phyloP scores from a whole-genome alignment of 1,140 invertebrate genomes.

The Drosophila ananassae region DNA sequence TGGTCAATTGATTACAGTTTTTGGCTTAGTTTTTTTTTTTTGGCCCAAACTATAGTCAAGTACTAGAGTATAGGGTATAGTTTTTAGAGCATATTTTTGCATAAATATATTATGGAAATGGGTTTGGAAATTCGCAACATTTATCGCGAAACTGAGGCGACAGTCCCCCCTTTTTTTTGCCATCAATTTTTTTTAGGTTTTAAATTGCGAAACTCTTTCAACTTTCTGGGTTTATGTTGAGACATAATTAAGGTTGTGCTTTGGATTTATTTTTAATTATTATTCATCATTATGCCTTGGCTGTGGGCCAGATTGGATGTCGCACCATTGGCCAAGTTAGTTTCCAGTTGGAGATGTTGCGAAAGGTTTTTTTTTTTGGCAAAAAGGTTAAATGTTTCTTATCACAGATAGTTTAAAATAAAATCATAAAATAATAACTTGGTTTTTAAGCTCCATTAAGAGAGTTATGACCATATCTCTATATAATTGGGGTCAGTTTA shows the following conservation, averaged over 20 bases:
- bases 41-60: not conserved
- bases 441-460: too few species aligned
- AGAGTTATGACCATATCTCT: too few species aligned
- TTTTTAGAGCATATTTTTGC: too few species aligned
- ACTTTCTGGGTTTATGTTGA: conserved; percentile 35
- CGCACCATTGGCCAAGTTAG: conserved; percentile 51
- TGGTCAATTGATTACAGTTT: conserved; percentile 51
- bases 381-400: conserved; percentile 3
- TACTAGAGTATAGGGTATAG: too few species aligned
- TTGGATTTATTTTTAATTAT: conserved; percentile 63
- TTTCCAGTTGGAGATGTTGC: conserved; percentile 25
- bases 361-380: conserved; percentile 26
- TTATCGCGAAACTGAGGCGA: conserved; percentile 40
- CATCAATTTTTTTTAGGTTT: conserved; percentile 39
- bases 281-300: conserved; percentile 56
- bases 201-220: conserved; percentile 45
- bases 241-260: conserved; percentile 49
- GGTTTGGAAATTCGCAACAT: conserved; percentile 55
- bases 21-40: conserved; percentile 50
- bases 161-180: conserved; percentile 35
- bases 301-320: conserved; percentile 16
- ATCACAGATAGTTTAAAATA: not conserved
- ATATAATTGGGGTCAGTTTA: too few species aligned
- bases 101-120: conserved; percentile 18
- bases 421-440: too few species aligned